These are phyloP conservation scores for Enteromius unitaeniatus DNA, from an alignment of 2,797 vertebrate genomes.

Conservation along the genomic window DNA sequence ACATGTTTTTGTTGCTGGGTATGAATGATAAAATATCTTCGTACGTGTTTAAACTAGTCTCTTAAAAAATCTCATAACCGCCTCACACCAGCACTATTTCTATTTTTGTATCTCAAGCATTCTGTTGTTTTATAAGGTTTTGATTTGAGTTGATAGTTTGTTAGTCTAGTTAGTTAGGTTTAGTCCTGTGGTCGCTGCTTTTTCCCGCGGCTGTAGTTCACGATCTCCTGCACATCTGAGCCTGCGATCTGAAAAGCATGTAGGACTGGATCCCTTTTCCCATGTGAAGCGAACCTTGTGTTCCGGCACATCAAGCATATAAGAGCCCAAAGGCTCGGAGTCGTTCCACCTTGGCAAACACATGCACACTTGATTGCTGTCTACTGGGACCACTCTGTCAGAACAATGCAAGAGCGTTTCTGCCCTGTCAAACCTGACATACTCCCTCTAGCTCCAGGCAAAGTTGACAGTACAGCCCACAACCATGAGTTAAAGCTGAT, in stretches of 20 bases:
- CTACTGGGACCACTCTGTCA: constrained; percentile 35
- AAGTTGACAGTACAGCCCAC: constrained; percentile 21
- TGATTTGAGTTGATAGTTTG: neutral
- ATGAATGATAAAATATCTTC: neutral
- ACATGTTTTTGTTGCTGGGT: neutral
- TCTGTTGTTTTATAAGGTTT: neutral
- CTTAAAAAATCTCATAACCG: neutral
- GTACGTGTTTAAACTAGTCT: neutral
- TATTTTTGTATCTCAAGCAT: neutral
- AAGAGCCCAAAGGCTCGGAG: constrained; percentile 17
- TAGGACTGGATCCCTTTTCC: constrained; percentile 25
- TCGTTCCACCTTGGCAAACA: constrained; percentile 27
- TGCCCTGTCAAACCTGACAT: constrained; percentile 46
- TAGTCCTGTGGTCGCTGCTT: neutral
- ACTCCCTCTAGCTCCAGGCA: constrained; percentile 26
- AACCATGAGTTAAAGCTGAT: constrained; percentile 31
- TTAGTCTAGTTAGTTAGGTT: neutral
- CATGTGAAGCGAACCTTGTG: constrained; percentile 25
- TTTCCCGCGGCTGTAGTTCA: neutral
- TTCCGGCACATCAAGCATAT: constrained; percentile 41
- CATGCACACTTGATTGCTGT: constrained; percentile 45
- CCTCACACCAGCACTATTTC: neutral
- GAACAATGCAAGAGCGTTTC: constrained; percentile 44
- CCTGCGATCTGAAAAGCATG: constrained; percentile 5
- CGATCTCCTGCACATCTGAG: neutral